Conservation (phyloP, 2,797 vertebrate genomes). For the Ibycter americanus region DNA sequence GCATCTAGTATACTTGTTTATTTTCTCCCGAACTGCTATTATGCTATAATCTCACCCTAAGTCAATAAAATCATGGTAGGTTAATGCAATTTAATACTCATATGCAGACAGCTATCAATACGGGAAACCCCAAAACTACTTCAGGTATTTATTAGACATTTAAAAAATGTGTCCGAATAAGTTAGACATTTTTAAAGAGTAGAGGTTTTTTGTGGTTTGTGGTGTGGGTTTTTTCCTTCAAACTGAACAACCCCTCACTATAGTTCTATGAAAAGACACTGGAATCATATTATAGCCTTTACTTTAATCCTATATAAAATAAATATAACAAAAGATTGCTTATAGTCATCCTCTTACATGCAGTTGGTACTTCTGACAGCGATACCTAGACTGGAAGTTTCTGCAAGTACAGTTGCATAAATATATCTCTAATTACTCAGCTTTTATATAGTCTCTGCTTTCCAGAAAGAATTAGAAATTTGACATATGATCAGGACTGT, state of each 20-base stretch:
- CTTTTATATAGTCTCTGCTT: slow-evolving; percentile 52
- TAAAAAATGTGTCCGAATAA: rapidly evolving
- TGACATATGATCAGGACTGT: slow-evolving; percentile 41
- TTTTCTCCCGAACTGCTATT: background rate
- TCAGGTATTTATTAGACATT: background rate
- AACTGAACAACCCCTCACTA: background rate
- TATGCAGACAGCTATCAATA: background rate
- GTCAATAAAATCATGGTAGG: background rate
- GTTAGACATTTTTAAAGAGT: background rate
- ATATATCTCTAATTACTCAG: slow-evolving; percentile 30
- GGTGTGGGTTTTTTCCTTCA: background rate
- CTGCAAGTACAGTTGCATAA: slow-evolving; percentile 28
- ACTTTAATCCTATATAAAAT: background rate
- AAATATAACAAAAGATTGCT: background rate
- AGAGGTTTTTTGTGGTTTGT: background rate
- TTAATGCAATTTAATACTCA: background rate
- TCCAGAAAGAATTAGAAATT: slow-evolving; percentile 62
- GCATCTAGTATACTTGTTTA: background rate
- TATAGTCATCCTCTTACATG: background rate
- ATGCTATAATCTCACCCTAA: background rate
- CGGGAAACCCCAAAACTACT: background rate
- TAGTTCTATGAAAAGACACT: background rate
- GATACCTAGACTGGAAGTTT: background rate
- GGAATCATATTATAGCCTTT: background rate
- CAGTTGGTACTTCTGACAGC: background rate